Base-by-base conservation (phyloP, 2,797 vertebrate genomes). In the Rhadinocentrus ornatus region DNA sequence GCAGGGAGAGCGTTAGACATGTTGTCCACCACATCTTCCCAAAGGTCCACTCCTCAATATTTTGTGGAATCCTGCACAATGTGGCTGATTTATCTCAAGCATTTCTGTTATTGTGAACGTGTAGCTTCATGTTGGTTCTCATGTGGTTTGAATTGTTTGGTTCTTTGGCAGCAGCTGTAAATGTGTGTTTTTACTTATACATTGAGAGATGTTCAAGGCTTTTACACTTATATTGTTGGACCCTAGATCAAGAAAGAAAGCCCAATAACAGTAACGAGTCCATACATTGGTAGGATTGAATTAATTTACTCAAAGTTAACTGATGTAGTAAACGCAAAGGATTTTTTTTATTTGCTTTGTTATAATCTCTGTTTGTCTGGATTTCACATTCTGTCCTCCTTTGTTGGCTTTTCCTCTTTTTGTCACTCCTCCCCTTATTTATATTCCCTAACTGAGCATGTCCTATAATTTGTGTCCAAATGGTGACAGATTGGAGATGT, bases 111-210 rank as follows among this genome's bases (percentile, higher is more conserved):
- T 24, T 16, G 54, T 66, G 71, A 68, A 58, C 56, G 46, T 77
- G 34, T 73, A 57, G 50, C 29, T 83, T 68, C 54, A 59, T 72
- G 56, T 78, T 48, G 35, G 62, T 37, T 78, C 62, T 73, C 89
- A 88, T 92, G 70, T 90, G 88, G 81, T 85, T 87, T 84, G 55
- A 80, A 84, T 90, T 77, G 79, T 77, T 76, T 55, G 61, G 37
- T 35, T 85, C 66, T 80, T 77, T 89, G 78, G 83, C 83, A 78
- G 73, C 69, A 65, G 62, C 73, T 66, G 62, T 65, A 76, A 73
- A 71, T 73, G 50, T 31, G 66, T 80, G 77, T 84, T 87, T 88
- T 84, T 80, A 71, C 59, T 84, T 78, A 65, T 71, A 75, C 55
- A 37, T 66, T 32, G 54, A 26, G 56, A 81, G 66, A 77, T 62